Conservation (phyloP, 37 sponge, comb jelly and placozoan genomes). For the Dysidea cf. avara region DNA sequence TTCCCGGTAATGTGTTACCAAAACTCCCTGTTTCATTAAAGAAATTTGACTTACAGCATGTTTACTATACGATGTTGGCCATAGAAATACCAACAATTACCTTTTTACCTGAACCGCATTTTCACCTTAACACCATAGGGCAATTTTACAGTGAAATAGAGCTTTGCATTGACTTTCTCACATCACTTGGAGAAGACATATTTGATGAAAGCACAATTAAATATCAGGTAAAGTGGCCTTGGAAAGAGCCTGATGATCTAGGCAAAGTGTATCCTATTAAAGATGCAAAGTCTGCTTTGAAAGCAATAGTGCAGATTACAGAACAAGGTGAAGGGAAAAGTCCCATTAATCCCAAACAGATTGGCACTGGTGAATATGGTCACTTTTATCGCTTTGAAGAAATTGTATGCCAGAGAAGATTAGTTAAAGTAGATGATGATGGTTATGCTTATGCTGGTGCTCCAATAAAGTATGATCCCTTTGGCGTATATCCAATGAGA, state of each 20-base stretch:
- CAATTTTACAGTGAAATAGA: conserved; percentile 55
- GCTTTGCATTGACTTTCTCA: conserved; percentile 25
- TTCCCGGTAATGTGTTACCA: conserved; percentile 48
- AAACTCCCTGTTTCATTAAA: conserved; percentile 24
- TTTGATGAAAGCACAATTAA: not conserved
- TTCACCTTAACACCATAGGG: conserved; percentile 44
- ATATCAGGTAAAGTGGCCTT: conserved; percentile 36
- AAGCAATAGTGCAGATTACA: conserved; percentile 22
- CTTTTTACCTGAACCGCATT: too few relatives aligned
- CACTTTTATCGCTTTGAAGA: conserved; percentile 62
- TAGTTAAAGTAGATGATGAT: conserved; percentile 7
- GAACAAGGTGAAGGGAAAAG: conserved; percentile 58
- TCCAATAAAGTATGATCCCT: conserved; percentile 14
- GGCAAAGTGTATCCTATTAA: conserved; percentile 8
- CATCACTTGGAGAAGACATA: conserved; percentile 8
- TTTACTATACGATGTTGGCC: conserved; percentile 40
- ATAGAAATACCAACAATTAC: conserved; percentile 42
- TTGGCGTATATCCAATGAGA: conserved; percentile 64
- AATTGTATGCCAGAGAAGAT: conserved; percentile 23
- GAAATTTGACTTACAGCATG: conserved; percentile 5
- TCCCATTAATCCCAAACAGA: conserved; percentile 23
- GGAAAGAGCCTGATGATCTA: conserved; percentile 4
- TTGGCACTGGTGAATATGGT: not conserved
- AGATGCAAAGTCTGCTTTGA: not conserved
- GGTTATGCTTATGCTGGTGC: conserved; percentile 22